Percentiles rank a stretch among this genome's conserved stretches.
Conservation (phyloP, 2,888 invertebrate species). For the Perithous albicinctus region DNA sequence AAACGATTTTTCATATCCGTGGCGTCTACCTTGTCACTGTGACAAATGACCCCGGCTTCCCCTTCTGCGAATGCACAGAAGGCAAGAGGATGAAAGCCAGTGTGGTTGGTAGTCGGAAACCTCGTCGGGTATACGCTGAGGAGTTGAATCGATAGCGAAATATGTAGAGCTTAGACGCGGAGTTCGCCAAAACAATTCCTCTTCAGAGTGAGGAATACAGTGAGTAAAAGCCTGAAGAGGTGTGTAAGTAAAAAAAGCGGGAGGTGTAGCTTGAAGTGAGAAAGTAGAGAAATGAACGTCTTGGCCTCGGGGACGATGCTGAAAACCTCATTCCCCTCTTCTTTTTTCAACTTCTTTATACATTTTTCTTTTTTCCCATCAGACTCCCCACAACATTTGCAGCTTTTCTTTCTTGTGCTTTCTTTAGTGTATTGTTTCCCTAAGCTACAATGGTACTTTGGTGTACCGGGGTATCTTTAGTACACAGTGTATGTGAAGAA, state of each 20-base stretch:
- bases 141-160: conserved; percentile 62
- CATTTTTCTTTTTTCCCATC: conserved; percentile 7
- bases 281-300: conserved; percentile 21
- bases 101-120: conserved; percentile 24
- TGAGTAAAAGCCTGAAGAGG: background rate
- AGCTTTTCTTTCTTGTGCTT: background rate
- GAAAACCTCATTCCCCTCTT: conserved; percentile 5
- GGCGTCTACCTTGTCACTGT: no score
- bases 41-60: background rate
- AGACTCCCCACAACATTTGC: background rate
- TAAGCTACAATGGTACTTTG: conserved; percentile 10
- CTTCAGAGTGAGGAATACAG: background rate
- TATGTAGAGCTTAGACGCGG: conserved; percentile 55
- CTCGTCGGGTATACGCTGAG: conserved; percentile 21
- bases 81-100: background rate
- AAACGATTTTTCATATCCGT: no score
- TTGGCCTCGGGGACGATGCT: conserved; percentile 30
- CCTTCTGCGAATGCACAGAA: background rate
- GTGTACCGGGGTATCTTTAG: background rate
- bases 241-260: background rate
- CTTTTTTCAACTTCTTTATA: background rate
- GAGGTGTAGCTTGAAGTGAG: background rate
- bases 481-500: background rate
- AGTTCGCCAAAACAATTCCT: conserved; percentile 62
- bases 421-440: conserved; percentile 13